These are phyloP conservation scores for Nebria salina DNA, from an alignment of 2,888 invertebrate species.

Conservation along the genomic window DNA sequence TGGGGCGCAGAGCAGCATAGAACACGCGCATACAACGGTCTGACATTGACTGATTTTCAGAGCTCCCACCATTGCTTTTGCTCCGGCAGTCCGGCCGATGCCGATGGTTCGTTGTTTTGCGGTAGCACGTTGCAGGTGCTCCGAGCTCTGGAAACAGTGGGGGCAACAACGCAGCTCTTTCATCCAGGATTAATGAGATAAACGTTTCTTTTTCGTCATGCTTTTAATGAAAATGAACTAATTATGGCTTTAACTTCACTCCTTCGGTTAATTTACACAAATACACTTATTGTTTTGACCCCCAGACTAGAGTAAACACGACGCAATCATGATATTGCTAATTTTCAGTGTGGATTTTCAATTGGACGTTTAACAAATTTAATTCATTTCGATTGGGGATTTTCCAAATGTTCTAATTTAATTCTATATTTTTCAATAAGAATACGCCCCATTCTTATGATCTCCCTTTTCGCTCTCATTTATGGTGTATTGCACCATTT, in stretches of 20 bases:
- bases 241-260: background rate
- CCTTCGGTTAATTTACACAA: background rate
- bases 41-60: background rate
- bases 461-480: too few species aligned
- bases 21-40: background rate
- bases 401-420: background rate
- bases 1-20: background rate
- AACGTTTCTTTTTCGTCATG: conserved; percentile 1
- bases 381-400: background rate
- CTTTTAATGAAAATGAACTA: background rate
- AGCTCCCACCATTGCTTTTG: background rate
- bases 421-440: background rate
- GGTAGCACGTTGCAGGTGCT: background rate
- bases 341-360: background rate
- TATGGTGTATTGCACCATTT: too few species aligned
- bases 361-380: background rate
- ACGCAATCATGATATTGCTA: background rate
- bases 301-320: background rate
- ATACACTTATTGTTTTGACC: background rate
- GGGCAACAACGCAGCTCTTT: background rate
- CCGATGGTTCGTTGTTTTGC: background rate
- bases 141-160: background rate
- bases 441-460: too few species aligned
- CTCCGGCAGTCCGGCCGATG: conserved; percentile 1
- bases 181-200: background rate